A percentile compares a stretch with the other conserved stretches of the same genome.
Conservation (phyloP, 2,797 vertebrate genomes). For the Labroides dimidiatus region DNA sequence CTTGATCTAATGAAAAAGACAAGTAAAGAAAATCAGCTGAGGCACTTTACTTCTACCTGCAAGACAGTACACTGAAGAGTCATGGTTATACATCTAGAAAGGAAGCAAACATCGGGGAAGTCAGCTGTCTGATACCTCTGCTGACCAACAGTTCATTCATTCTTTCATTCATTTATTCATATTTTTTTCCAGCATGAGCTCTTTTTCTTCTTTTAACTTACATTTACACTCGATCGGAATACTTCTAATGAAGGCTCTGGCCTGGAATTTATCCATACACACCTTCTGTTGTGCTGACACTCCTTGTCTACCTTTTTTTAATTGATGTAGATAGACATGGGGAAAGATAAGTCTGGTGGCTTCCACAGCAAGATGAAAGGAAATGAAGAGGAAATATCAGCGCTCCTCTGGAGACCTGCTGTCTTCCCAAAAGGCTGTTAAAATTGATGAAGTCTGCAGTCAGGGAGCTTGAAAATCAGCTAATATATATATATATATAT, state of each 20-base stretch:
- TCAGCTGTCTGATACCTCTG: no score
- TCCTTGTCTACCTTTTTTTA: constrained; percentile 8
- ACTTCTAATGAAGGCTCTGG: constrained; percentile 5
- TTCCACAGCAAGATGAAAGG: constrained; percentile 32
- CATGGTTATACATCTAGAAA: background rate
- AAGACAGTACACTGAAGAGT: background rate
- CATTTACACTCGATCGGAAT: constrained; percentile 9
- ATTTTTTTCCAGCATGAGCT: no score
- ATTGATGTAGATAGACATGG: constrained; percentile 9
- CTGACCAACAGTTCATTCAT: no score
- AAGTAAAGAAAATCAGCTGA: background rate
- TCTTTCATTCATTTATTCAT: no score
- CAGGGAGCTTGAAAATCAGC: constrained; percentile 36
- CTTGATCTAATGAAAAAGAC: no score
- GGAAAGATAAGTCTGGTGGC: constrained; percentile 25
- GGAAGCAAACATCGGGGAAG: no score
- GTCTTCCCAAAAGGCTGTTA: constrained; percentile 28
- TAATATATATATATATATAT: constrained; percentile 15
- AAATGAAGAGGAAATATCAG: constrained; percentile 53
- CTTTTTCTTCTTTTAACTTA: background rate
- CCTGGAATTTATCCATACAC: background rate
- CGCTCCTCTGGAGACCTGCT: constrained; percentile 18
- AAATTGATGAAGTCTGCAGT: constrained; percentile 52
- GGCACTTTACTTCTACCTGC: no score
- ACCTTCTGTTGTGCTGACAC: background rate